Conservation (phyloP, 2,888 invertebrate genomes). For the Chaitophorus viminalis region DNA sequence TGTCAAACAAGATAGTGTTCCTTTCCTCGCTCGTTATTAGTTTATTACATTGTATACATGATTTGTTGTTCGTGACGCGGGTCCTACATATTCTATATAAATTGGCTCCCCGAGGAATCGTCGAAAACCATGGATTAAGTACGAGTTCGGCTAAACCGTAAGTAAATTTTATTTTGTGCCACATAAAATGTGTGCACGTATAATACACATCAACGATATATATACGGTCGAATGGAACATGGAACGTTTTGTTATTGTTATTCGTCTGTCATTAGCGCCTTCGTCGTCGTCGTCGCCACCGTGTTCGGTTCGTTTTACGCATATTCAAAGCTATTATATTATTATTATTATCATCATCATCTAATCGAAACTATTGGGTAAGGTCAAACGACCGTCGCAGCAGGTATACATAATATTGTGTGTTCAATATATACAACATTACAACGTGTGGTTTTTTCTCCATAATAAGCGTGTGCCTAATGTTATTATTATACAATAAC, state of each 20-base stretch:
- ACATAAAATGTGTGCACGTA: not conserved
- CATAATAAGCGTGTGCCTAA: no score
- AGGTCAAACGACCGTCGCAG: not conserved
- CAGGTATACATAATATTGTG: not conserved
- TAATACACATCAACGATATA: not conserved
- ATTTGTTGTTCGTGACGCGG: not conserved
- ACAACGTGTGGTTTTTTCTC: not conserved
- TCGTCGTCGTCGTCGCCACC: not conserved
- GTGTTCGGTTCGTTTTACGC: not conserved
- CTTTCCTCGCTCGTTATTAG: not conserved
- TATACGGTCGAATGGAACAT: not conserved
- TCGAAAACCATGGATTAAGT: no score
- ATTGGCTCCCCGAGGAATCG: no score
- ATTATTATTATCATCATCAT: not conserved
- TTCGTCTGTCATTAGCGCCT: not conserved
- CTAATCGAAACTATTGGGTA: conserved; percentile 2
- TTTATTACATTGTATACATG: not conserved
- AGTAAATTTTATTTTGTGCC: no score
- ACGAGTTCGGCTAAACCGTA: no score
- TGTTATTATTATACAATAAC: not conserved
- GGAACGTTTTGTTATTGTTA: not conserved
- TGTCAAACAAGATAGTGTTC: not conserved
- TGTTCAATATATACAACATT: not conserved
- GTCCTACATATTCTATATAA: not conserved
- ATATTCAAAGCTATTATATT: conserved; percentile 8